Percentiles rank a stretch among this genome's conserved stretches.
Conservation (phyloP, 2,888 invertebrate species). For the Lithophane ornitopus region DNA sequence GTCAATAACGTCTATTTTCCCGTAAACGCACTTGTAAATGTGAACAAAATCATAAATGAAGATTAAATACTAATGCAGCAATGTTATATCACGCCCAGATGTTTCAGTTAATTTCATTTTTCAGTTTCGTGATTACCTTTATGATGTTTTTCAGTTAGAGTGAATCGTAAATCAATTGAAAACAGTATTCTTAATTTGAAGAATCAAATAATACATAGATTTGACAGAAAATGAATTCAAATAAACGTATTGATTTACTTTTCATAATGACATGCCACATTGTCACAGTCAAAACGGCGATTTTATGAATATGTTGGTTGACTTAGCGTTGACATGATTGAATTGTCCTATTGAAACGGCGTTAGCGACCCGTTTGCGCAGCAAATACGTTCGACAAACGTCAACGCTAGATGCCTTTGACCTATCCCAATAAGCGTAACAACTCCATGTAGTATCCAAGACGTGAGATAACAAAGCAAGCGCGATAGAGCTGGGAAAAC, state of each 20-base stretch:
- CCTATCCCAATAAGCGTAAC: background rate
- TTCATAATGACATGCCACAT: background rate
- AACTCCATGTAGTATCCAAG: background rate
- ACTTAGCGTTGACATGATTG: background rate
- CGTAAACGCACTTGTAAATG: conserved; percentile 3
- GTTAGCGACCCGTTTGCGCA: background rate
- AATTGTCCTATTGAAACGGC: background rate
- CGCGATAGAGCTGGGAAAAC: conserved; percentile 77
- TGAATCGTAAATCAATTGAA: too few relatives aligned
- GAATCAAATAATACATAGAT: too few relatives aligned
- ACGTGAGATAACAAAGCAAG: conserved; percentile 63
- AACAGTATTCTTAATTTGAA: too few relatives aligned
- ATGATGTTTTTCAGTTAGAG: too few relatives aligned
- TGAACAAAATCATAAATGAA: conserved; percentile 56
- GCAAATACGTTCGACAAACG: too few relatives aligned
- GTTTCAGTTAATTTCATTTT: too few relatives aligned
- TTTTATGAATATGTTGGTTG: too few relatives aligned
- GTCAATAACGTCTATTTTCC: background rate
- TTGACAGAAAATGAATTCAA: too few relatives aligned
- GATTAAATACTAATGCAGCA: conserved; percentile 57
- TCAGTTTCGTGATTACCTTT: background rate
- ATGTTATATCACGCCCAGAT: conserved; percentile 57
- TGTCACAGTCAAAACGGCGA: too few relatives aligned
- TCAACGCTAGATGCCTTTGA: background rate
- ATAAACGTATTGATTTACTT: background rate